Conservation (phyloP, 2,888 invertebrate genomes). For the Orthosia cruda region DNA sequence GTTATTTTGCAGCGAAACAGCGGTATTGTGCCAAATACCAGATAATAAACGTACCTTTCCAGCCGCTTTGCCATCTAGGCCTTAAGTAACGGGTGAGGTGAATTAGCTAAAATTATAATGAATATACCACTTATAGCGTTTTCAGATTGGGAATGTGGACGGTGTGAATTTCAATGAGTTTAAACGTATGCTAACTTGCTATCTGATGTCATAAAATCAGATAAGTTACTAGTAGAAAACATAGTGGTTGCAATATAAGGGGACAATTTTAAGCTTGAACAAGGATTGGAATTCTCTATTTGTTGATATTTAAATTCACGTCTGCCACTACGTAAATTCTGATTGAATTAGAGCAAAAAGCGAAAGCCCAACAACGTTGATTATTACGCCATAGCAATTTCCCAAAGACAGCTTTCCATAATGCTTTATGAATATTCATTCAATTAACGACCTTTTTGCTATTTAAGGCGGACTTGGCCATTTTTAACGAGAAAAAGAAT, state of each 20-base stretch:
- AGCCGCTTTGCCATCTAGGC: slow-evolving; percentile 84
- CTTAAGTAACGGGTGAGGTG: slow-evolving; percentile 79
- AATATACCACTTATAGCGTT: slow-evolving; percentile 54
- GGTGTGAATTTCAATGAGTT: slow-evolving; percentile 51
- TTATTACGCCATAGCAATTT: slow-evolving; percentile 9
- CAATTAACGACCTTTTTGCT: slow-evolving; percentile 55
- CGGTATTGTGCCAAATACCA: slow-evolving; percentile 80
- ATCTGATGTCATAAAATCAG: slow-evolving; percentile 45
- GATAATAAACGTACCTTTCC: slow-evolving; percentile 82
- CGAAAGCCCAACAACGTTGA: slow-evolving; percentile 3
- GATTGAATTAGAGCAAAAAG: slow-evolving; percentile 14
- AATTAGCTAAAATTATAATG: slow-evolving; percentile 75
- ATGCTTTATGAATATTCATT: slow-evolving; percentile 61
- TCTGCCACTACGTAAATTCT: not conserved
- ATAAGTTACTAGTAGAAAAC: slow-evolving; percentile 25
- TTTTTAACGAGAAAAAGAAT: slow-evolving; percentile 71
- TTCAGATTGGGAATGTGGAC: slow-evolving; percentile 35
- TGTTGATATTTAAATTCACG: slow-evolving; percentile 19
- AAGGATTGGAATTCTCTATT: not conserved
- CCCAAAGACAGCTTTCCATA: slow-evolving; percentile 30
- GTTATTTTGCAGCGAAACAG: slow-evolving; percentile 74
- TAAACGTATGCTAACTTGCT: slow-evolving; percentile 29
- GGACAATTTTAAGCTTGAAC: not conserved
- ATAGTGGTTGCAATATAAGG: not conserved
- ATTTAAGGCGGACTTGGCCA: slow-evolving; percentile 66